phyloP scores from a whole-genome alignment of 2,888 invertebrate genomes.

The Alentia gelatinosa region DNA sequence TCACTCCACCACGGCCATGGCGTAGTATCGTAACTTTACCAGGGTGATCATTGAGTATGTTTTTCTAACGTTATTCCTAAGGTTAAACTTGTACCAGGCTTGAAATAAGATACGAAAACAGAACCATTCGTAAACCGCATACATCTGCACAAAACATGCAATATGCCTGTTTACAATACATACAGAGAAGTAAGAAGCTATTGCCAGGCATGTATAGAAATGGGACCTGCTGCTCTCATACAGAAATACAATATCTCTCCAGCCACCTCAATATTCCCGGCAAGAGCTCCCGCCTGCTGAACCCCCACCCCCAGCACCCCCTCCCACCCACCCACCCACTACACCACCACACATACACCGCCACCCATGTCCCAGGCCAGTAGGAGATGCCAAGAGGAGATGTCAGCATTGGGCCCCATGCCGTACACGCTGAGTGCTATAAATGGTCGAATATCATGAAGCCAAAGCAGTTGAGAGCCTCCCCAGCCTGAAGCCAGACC shows the following conservation, averaged over 20 bases:
- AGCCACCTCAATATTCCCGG: not conserved
- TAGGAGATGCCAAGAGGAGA: too few relatives aligned
- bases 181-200: not conserved
- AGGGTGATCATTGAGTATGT: too few relatives aligned
- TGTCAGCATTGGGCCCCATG: too few relatives aligned
- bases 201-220: not conserved
- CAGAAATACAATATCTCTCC: not conserved
- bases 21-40: too few relatives aligned
- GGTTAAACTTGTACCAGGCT: too few relatives aligned
- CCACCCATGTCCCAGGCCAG: too few relatives aligned
- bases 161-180: not conserved
- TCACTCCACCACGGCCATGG: too few relatives aligned
- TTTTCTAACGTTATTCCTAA: too few relatives aligned
- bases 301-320: not conserved
- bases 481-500: not conserved
- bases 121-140: too few relatives aligned
- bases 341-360: too few relatives aligned
- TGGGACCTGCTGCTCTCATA: not conserved
- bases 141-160: too few relatives aligned
- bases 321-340: not conserved
- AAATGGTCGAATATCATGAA: constrained; percentile 15
- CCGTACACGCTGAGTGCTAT: not conserved
- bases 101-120: too few relatives aligned
- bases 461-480: not conserved
- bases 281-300: not conserved